Percentiles rank a stretch among this genome's conserved stretches.
Conservation (phyloP, 2,113 vertebrate species). For the Mirounga angustirostris region DNA sequence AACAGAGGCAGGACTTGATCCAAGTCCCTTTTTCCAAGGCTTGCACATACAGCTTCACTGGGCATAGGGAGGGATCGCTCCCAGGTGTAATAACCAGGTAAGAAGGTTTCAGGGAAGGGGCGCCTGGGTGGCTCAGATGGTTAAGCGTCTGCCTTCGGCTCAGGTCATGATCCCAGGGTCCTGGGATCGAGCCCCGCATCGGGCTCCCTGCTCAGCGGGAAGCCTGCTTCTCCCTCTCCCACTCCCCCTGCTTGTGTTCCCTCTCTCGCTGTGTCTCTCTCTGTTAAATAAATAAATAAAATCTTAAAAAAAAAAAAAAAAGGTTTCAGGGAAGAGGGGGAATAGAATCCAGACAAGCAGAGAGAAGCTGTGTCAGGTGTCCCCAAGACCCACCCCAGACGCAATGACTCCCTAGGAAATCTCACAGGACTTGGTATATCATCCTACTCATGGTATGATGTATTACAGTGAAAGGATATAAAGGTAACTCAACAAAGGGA, state of each 20-base stretch:
- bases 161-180: no score
- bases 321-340: neutral
- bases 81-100: neutral
- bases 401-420: neutral
- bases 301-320: neutral
- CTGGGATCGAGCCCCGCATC: no score
- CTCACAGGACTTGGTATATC: neutral
- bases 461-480: neutral
- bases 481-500: neutral
- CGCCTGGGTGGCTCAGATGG: no score
- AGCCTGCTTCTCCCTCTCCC: no score
- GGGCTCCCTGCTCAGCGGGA: no score
- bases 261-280: no score
- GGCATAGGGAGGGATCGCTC: neutral
- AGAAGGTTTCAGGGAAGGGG: neutral
- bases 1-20: neutral
- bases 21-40: neutral
- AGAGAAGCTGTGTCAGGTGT: neutral
- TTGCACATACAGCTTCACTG: neutral
- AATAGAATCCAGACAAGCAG: neutral
- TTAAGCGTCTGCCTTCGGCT: no score
- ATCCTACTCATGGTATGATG: neutral
- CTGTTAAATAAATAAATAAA: no score
- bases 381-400: neutral
- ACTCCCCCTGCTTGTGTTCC: no score